Conservation (phyloP, 2,113 vertebrate species). For the Mesocricetus auratus region DNA sequence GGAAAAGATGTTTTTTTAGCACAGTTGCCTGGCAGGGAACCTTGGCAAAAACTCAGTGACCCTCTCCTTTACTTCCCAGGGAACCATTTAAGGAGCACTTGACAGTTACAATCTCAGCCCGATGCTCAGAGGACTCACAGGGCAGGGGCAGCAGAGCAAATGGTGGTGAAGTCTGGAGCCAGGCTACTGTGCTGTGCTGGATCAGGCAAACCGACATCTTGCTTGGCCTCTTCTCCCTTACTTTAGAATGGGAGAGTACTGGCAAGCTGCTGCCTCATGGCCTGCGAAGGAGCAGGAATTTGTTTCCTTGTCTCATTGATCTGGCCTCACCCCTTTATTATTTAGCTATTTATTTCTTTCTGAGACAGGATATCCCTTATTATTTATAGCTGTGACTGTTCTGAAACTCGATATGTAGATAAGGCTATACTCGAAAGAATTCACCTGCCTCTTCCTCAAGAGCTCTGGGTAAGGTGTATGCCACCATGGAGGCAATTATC, state of each 20-base stretch:
- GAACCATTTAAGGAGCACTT: background rate
- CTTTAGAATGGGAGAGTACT: background rate
- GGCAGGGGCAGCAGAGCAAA: background rate
- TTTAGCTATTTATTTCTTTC: background rate
- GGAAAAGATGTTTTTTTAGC: slow-evolving; percentile 38
- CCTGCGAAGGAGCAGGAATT: background rate
- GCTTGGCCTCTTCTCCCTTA: background rate
- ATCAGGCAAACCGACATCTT: background rate
- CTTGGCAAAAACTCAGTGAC: slow-evolving; percentile 5
- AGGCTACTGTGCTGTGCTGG: background rate
- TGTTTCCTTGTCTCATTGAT: background rate
- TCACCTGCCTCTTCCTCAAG: background rate
- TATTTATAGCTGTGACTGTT: background rate
- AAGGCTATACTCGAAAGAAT: background rate
- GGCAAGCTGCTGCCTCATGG: background rate
- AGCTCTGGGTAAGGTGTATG: background rate
- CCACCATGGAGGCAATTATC: background rate
- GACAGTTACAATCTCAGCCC: background rate
- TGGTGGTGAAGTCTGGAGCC: background rate
- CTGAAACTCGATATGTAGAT: background rate
- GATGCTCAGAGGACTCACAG: background rate
- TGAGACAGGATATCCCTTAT: background rate
- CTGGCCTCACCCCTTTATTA: background rate
- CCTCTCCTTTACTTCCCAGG: background rate
- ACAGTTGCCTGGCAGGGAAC: slow-evolving; percentile 58